phyloP scores from a whole-genome alignment of 2,113 vertebrate genomes.

The Ochotona princeps region DNA sequence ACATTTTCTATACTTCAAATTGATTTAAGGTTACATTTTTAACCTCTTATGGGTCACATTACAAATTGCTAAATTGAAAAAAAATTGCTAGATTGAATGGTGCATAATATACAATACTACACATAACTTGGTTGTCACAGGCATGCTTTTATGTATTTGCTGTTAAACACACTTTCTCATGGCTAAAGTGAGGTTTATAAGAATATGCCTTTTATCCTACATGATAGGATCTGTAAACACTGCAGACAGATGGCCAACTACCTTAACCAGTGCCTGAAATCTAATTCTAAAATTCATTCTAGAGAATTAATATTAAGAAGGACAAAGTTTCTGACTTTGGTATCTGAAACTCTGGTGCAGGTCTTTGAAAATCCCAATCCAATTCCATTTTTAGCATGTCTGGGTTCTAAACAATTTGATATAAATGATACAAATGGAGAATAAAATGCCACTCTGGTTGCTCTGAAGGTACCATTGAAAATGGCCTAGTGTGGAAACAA shows the following conservation, averaged over 20 bases:
- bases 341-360: not conserved
- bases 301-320: not conserved
- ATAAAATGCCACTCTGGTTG: not conserved
- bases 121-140: not conserved
- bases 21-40: not conserved
- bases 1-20: slow-evolving; percentile 9
- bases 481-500: not conserved
- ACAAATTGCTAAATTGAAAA: not conserved
- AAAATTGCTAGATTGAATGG: not conserved
- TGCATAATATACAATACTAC: too few species aligned
- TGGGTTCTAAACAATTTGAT: not conserved
- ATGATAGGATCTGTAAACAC: not conserved
- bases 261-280: not conserved
- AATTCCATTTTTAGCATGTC: not conserved
- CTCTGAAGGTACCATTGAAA: not conserved
- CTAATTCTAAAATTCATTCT: not conserved
- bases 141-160: not conserved
- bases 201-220: not conserved
- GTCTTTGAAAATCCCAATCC: not conserved
- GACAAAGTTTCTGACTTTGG: not conserved
- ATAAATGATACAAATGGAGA: not conserved
- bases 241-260: not conserved
- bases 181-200: slow-evolving; percentile 2
- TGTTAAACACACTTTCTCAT: not conserved
- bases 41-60: not conserved